phyloP scores from a whole-genome alignment of 2,113 vertebrate genomes.

The Perca flavescens region DNA sequence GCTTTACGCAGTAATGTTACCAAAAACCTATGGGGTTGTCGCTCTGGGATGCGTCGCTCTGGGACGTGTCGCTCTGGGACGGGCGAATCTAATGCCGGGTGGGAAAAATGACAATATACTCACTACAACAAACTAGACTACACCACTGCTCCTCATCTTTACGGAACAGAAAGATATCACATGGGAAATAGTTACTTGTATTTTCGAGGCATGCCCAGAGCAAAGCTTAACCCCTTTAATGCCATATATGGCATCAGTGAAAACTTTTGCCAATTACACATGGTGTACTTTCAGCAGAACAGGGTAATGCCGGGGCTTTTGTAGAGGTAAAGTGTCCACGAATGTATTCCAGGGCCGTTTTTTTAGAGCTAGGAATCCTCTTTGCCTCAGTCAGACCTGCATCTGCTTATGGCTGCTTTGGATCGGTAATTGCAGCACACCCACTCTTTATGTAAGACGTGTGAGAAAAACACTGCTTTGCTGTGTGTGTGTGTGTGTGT shows the following conservation, averaged over 20 bases:
- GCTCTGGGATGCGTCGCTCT: too few species aligned
- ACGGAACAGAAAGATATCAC: background rate
- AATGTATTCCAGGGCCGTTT: constrained; percentile 53
- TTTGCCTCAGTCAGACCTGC: constrained; percentile 53
- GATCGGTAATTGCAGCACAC: constrained; percentile 72
- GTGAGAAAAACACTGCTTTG: constrained; percentile 67
- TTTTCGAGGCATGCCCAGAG: constrained; percentile 8
- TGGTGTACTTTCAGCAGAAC: constrained; percentile 18
- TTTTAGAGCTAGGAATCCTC: constrained; percentile 36
- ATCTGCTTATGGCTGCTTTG: constrained; percentile 55
- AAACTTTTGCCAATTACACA: constrained; percentile 54
- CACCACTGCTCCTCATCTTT: background rate
- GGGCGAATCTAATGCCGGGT: too few species aligned
- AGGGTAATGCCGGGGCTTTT: constrained; percentile 31
- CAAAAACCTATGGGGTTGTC: too few species aligned
- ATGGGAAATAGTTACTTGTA: constrained; percentile 24
- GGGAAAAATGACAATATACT: too few species aligned
- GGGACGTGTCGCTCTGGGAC: too few species aligned
- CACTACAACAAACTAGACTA: too few species aligned
- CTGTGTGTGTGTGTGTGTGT: background rate
- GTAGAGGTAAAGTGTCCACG: constrained; percentile 30
- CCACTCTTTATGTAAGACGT: constrained; percentile 79
- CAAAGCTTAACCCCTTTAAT: constrained; percentile 19
- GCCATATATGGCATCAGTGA: constrained; percentile 42
- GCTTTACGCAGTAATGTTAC: too few species aligned